phyloP scores from a whole-genome alignment of 2,797 vertebrate species.

The Hemitrygon akajei region DNA sequence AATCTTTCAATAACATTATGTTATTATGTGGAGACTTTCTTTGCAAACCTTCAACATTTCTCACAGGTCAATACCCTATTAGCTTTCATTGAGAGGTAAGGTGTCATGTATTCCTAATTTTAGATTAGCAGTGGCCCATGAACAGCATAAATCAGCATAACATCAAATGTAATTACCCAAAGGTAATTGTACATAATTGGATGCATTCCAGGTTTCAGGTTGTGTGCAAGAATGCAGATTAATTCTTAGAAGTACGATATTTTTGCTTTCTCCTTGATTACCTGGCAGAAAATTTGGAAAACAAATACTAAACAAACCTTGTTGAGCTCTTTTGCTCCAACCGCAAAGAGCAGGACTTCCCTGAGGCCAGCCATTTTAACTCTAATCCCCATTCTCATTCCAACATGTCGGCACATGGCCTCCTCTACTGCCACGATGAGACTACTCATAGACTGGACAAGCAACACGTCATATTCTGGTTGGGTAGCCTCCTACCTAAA shows the following conservation, averaged over 20 bases:
- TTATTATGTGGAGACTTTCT: not conserved
- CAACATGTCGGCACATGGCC: too few relatives aligned
- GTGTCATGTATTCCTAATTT: not conserved
- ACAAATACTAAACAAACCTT: not conserved
- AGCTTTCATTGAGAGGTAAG: not conserved
- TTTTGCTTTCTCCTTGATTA: slow-evolving; percentile 7
- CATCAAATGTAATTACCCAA: slow-evolving; percentile 1
- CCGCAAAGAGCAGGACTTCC: too few relatives aligned
- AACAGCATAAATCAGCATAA: slow-evolving; percentile 20
- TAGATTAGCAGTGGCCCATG: slow-evolving; percentile 15
- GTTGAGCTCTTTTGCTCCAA: too few relatives aligned
- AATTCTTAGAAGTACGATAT: slow-evolving; percentile 18
- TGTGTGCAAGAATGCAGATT: slow-evolving; percentile 24
- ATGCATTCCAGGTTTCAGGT: slow-evolving; percentile 10
- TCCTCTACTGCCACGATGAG: too few relatives aligned
- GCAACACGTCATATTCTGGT: too few relatives aligned
- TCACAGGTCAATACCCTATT: not conserved
- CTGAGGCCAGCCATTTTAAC: too few relatives aligned
- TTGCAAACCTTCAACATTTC: not conserved
- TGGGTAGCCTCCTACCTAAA: too few relatives aligned
- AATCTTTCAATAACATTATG: not conserved
- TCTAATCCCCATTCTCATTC: too few relatives aligned
- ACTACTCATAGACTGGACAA: too few relatives aligned
- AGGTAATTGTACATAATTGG: slow-evolving; percentile 28
- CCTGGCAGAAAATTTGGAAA: not conserved